Conservation (phyloP, 1,140 invertebrate genomes). For the Drosophila tani region DNA sequence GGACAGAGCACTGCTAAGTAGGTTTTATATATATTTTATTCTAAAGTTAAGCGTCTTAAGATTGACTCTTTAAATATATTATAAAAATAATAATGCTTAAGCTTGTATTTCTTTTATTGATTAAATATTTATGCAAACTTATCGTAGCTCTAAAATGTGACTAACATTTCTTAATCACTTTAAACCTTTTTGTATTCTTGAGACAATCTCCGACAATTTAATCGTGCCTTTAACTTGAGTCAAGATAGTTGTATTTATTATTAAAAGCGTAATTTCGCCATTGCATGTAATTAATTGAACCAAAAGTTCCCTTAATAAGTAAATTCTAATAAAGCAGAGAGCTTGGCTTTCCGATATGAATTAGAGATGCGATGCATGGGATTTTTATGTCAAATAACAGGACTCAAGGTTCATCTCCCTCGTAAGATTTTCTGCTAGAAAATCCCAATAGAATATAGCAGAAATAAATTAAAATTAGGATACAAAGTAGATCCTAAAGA, state of each 20-base stretch:
- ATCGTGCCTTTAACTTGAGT: slow-evolving; percentile 3
- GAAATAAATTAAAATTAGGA: neutral
- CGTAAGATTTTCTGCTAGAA: no score
- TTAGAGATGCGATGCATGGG: neutral
- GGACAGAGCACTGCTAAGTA: neutral
- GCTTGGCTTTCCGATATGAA: neutral
- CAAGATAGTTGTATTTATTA: slow-evolving; percentile 9
- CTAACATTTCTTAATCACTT: neutral
- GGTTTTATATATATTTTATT: neutral
- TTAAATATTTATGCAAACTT: neutral
- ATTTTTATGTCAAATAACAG: neutral
- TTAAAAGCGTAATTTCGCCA: slow-evolving; percentile 16
- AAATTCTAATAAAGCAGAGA: neutral
- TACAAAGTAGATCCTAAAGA: neutral
- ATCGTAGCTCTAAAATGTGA: neutral
- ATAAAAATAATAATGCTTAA: neutral
- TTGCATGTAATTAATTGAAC: neutral
- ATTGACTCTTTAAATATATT: neutral
- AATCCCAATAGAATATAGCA: neutral
- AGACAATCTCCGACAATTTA: neutral
- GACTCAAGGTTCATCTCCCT: no score
- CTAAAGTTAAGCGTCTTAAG: neutral
- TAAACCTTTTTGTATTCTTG: neutral
- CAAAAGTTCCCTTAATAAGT: neutral
- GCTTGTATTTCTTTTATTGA: neutral